Base-by-base conservation (phyloP, 2,888 invertebrate species). In the Amphimallon solstitiale region DNA sequence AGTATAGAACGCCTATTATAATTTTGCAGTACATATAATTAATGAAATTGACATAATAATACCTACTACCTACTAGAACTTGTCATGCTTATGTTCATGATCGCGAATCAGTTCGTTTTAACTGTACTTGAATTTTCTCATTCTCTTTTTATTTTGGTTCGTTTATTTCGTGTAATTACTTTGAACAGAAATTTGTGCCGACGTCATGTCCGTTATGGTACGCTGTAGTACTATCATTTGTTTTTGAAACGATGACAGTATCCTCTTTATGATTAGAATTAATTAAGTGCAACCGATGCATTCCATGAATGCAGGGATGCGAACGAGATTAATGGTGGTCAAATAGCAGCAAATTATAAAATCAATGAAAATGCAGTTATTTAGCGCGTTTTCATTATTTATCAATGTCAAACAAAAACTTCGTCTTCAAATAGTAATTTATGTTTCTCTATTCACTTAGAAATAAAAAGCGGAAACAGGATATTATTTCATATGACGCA, bases 251-350 rank as follows among this genome's bases (percentile, higher is more conserved):
- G 40, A 43, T 59, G 34, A 29, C 56, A 23, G 29, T 29, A 29
- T 59, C 43, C 56, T 43, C 43, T 21, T 17, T 19, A 29, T 29
- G 56, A 29, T 23, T 59, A 59, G 56, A 43, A 59, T 59, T 59
- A 59, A 59, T 59, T 59, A 59, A 59, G 29, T 59, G 56, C 56
- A 59, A 23, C 29, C 43, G 29, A 40, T 59, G 56, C 56, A 59
- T 59, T 17, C 29, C 43, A 15, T 17, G 56, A 59, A 59, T 15
- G 40, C 43, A 6, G 2, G 15, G 17, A 12, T 29, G 29, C 29
- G 12, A 3, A 29, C 14, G 34, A 59, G 43, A 59, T 59, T 59
- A 59, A 59, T 59, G 43, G 34, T 1, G 7, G 29, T 4, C 5
- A 45, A 43, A 59, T 21, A 12, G 21, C 23, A 29, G 43, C 23